These are phyloP conservation scores for Neogale vison DNA, from an alignment of 2,113 vertebrate genomes.

Conservation along the genomic window DNA sequence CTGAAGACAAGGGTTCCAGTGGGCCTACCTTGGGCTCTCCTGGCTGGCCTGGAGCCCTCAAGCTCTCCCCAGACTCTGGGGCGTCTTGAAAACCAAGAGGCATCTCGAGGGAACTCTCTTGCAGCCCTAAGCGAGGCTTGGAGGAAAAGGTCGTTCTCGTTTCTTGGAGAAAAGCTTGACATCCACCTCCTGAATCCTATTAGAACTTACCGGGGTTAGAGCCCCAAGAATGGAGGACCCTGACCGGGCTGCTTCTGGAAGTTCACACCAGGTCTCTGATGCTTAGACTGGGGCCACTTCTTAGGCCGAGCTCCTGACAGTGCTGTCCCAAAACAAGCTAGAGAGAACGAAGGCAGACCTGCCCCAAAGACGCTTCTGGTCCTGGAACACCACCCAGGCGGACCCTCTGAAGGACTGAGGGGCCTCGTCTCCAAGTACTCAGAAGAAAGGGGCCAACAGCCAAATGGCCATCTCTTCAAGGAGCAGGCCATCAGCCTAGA, in stretches of 20 bases:
- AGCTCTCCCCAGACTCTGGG: slow-evolving; percentile 62
- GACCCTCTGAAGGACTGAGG: slow-evolving; percentile 81
- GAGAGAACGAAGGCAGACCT: not conserved
- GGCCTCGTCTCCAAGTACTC: slow-evolving; percentile 80
- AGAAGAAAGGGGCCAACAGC: not conserved
- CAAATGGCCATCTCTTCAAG: slow-evolving; percentile 58
- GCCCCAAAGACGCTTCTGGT: not conserved
- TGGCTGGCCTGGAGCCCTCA: slow-evolving; percentile 68
- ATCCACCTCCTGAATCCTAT: not conserved
- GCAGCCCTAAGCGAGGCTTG: not conserved
- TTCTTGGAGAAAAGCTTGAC: not conserved
- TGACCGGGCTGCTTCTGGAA: not conserved
- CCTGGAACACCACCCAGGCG: slow-evolving; percentile 76
- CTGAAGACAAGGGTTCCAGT: slow-evolving; percentile 83
- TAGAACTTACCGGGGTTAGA: not conserved
- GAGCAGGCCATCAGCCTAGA: slow-evolving; percentile 85
- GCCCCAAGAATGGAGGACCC: too few relatives aligned
- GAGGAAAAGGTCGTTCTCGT: not conserved
- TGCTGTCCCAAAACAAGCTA: not conserved
- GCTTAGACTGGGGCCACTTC: not conserved
- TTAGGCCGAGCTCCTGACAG: not conserved
- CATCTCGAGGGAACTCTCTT: not conserved
- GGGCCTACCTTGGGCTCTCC: slow-evolving; percentile 60
- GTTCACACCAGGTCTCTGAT: not conserved
- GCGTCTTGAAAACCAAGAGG: slow-evolving; percentile 54